Evolutionary conservation across 1,140 invertebrate genomes (phyloP).

Genomic region (Halotydeus destructor): DNA sequence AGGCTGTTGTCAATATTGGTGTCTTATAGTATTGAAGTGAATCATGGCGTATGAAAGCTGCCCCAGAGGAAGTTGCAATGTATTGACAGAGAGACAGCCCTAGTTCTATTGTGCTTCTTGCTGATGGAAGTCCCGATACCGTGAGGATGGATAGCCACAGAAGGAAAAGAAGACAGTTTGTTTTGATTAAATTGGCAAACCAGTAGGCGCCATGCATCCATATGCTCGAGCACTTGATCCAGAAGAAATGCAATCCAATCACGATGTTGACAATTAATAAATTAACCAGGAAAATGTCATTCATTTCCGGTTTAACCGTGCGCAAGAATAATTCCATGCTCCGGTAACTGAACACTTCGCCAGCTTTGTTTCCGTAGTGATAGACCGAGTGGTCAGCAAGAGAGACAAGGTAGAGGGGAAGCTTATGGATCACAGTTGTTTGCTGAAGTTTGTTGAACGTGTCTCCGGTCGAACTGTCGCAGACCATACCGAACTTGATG

Average conservation of each 20-base stretch:
- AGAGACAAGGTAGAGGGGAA: conserved; percentile 25
- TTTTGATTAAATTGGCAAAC: conserved; percentile 25
- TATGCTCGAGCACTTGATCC: conserved; percentile 21
- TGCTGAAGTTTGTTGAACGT: conserved; percentile 18
- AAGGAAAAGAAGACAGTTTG: conserved; percentile 27
- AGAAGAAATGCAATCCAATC: conserved; percentile 26
- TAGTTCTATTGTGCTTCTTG: background rate
- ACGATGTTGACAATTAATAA: conserved; percentile 27
- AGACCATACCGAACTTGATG: conserved; percentile 29
- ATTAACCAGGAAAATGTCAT: conserved; percentile 31
- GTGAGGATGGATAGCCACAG: conserved; percentile 26
- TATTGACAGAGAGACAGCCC: background rate
- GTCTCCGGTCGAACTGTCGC: conserved; percentile 3
- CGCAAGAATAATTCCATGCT: conserved; percentile 28
- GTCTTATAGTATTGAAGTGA: background rate
- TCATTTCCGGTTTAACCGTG: conserved; percentile 29
- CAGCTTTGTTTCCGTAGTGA: conserved; percentile 24
- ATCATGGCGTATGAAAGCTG: background rate
- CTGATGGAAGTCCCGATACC: no score
- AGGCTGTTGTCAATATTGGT: background rate
- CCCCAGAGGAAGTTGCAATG: background rate
- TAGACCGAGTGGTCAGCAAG: conserved; percentile 28
- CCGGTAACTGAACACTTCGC: conserved; percentile 27
- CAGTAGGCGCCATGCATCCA: conserved; percentile 23
- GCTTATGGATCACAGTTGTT: conserved; percentile 17